These are phyloP conservation scores for Molossus alvarezi DNA, from an alignment of 2,797 vertebrate genomes.

Conservation along the genomic window DNA sequence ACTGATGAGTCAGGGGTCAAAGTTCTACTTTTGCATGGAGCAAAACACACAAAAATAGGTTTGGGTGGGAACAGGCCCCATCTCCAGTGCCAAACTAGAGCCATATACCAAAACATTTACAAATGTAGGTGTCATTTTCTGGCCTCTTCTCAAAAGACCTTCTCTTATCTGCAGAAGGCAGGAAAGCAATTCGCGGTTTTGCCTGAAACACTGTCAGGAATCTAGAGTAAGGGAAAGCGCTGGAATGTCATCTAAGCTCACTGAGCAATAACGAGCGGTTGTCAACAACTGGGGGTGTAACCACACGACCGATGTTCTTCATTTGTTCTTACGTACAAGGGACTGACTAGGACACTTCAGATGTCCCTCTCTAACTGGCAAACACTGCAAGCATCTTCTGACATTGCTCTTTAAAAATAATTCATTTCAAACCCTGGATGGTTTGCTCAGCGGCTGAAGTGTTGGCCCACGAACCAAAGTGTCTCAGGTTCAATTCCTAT, in stretches of 20 bases:
- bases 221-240: constrained; percentile 29
- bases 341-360: background rate
- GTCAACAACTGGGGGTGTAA: constrained; percentile 73
- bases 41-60: background rate
- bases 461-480: no score
- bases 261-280: constrained; percentile 71
- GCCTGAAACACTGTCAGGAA: background rate
- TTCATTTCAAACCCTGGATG: no score
- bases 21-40: constrained; percentile 27
- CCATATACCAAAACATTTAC: background rate
- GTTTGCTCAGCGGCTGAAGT: no score
- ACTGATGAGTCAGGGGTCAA: background rate
- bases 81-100: no score
- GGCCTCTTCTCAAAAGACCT: background rate
- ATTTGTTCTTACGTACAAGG: constrained; percentile 55
- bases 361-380: constrained; percentile 75
- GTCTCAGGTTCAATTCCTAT: no score
- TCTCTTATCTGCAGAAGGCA: background rate
- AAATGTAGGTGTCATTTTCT: background rate
- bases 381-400: constrained; percentile 47
- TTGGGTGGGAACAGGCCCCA: background rate
- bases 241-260: constrained; percentile 9
- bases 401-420: background rate
- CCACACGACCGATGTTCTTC: constrained; percentile 75
- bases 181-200: background rate